phyloP scores from a whole-genome alignment of 2,113 vertebrate species.

The Datnioides undecimradiatus region DNA sequence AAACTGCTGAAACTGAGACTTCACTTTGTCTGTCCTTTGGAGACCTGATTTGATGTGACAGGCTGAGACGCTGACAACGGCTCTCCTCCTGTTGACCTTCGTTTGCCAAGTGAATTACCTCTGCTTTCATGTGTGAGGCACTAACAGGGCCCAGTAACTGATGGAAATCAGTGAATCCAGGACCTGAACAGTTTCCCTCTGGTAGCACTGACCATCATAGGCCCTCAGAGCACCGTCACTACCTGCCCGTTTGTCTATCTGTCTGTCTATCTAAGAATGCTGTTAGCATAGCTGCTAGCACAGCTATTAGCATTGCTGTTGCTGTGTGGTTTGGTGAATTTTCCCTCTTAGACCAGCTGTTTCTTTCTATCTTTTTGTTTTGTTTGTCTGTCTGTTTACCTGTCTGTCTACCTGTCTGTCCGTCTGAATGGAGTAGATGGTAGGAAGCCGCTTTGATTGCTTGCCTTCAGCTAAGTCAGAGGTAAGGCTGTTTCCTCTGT shows the following conservation, averaged over 20 bases:
- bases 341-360: constrained; percentile 31
- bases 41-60: no score
- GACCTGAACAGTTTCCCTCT: no score
- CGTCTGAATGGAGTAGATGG: constrained; percentile 81
- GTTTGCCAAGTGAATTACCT: no score
- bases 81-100: no score
- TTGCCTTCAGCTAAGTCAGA: constrained; percentile 82
- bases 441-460: constrained; percentile 85
- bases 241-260: not conserved
- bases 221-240: no score
- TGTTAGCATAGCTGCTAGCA: not conserved
- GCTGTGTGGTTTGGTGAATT: not conserved
- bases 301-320: not conserved
- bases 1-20: no score
- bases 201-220: no score
- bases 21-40: no score
- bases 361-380: constrained; percentile 56
- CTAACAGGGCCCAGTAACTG: no score
- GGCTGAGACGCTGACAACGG: no score
- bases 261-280: not conserved
- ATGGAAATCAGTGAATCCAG: no score
- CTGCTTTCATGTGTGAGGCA: no score
- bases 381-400: constrained; percentile 44
- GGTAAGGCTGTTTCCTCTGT: constrained; percentile 77
- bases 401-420: constrained; percentile 36